phyloP scores from a whole-genome alignment of 1,140 invertebrate genomes.

The Leguminivora glycinivorella region DNA sequence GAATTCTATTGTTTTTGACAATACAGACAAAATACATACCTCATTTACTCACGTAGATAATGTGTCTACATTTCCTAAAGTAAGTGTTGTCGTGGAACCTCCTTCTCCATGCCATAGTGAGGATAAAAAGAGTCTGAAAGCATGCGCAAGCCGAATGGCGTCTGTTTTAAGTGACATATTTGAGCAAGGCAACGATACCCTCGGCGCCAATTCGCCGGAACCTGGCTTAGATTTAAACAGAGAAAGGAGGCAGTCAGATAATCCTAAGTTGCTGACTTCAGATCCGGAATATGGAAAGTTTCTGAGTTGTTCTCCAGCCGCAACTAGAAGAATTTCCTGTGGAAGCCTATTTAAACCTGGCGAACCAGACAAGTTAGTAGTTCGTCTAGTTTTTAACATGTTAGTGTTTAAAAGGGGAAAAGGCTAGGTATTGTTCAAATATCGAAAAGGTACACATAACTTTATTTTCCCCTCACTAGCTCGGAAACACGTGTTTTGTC shows the following conservation, averaged over 20 bases:
- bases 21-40: conserved; percentile 29
- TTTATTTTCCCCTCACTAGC: no score
- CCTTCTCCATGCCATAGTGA: conserved; percentile 82
- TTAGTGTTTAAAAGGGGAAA: neutral
- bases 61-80: conserved; percentile 78
- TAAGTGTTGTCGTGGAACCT: conserved; percentile 85
- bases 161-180: conserved; percentile 73
- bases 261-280: conserved; percentile 81
- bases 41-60: conserved; percentile 34
- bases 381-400: conserved; percentile 29
- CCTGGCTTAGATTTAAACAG: conserved; percentile 64
- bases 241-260: conserved; percentile 78
- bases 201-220: conserved; percentile 68
- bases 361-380: conserved; percentile 80
- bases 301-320: conserved; percentile 84
- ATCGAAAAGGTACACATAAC: no score
- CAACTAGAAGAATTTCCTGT: conserved; percentile 87
- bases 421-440: no score
- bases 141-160: conserved; percentile 62
- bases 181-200: conserved; percentile 65
- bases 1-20: conserved; percentile 3
- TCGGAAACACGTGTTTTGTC: no score
- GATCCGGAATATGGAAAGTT: conserved; percentile 81
- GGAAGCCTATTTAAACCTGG: conserved; percentile 86
- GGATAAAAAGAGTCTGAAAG: conserved; percentile 72